Base-by-base conservation (phyloP, 2,888 invertebrate species). In the Aproaerema taeniolella region DNA sequence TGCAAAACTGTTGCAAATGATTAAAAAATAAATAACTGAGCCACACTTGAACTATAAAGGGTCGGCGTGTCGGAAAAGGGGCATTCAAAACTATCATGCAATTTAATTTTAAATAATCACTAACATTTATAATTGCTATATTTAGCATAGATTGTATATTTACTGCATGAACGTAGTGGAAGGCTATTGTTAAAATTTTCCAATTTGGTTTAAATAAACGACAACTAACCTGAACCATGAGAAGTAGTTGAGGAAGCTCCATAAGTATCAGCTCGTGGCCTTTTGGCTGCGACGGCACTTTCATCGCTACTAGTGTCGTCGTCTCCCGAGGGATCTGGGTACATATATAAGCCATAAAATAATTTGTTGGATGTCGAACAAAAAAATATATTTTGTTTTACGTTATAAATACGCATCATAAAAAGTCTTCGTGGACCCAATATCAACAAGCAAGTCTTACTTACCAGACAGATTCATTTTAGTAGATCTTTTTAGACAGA, bases 181-280 rank as follows among this genome's bases (percentile, higher is more conserved):
- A 20, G 20, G 4, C 4, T 8, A 4, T 20, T 20, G 5, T 20
- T 20, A 20, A 4, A 20, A 20, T 26, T 26, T 26, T 20, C 2
- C 3, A 29, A 29, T 29, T 12, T 29, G 12, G 12, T 12, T 11
- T 6, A 17, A 20, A 17, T 2, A 29, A 29, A 6, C n/a, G 11
- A 10, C 8, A 29, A 6, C 20, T 16, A 13, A 13, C 85, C 72
- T 50, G 83, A 83, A 28, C 79, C 80, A 58, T 80, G 74, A 11
- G 83, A 83, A 29, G 81, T 80, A n/a, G 79, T 81, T 16, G 85
- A 83, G 15, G 81, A 80, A 32, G 82, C 77, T 28, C 77, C 80
- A 46, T 61, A 73, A 6, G 81, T 82, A 42, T 85, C 71, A 1
- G 68, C 49, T 39, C 85, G 64, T 2, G 56, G 46, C 17, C 82